Percentiles rank a stretch among this genome's conserved stretches.
Evolutionary conservation across 2,888 invertebrate genomes (phyloP).

Genomic region (Drosophila koepferae): DNA sequence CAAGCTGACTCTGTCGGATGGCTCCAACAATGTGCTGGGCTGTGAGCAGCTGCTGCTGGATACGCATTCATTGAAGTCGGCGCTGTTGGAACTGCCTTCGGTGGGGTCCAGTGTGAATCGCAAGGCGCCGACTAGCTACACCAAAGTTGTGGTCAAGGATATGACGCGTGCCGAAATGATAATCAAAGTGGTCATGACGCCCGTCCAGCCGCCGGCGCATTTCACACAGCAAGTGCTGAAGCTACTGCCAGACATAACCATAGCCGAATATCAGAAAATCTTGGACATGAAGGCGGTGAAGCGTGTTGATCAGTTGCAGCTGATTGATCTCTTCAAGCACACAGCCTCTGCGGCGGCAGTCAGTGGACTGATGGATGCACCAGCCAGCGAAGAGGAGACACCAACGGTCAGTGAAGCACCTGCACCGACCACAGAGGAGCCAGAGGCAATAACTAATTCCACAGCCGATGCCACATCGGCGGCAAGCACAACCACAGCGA

Average conservation of each 20-base stretch:
- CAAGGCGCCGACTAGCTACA: constrained; percentile 95
- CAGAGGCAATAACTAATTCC: constrained; percentile 31
- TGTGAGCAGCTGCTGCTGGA: constrained; percentile 97
- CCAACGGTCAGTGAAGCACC: constrained; percentile 16
- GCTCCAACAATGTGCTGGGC: constrained; percentile 88
- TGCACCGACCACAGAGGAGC: constrained; percentile 19
- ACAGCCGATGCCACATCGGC: constrained; percentile 37
- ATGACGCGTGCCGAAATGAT: constrained; percentile 99
- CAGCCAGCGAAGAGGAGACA: constrained; percentile 49
- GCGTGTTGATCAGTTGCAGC: constrained; percentile 86
- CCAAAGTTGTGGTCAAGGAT: constrained; percentile 90
- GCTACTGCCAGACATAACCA: constrained; percentile 94
- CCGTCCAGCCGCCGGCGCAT: constrained; percentile 90
- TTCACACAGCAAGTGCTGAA: constrained; percentile 96
- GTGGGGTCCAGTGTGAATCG: constrained; percentile 94
- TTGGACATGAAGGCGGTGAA: constrained; percentile 96
- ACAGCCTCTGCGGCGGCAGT: constrained; percentile 80
- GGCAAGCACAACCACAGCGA: constrained; percentile 43
- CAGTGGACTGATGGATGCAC: constrained; percentile 57
- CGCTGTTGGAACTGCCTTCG: constrained; percentile 96
- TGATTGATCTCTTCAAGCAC: constrained; percentile 87
- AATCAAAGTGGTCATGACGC: constrained; percentile 98
- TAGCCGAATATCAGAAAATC: constrained; percentile 96
- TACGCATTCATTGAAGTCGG: constrained; percentile 97
- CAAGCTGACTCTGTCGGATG: constrained; percentile 88